A percentile compares a stretch with the other conserved stretches of the same genome.
These are phyloP conservation scores for Dermatophagoides farinae DNA, from an alignment of 1,140 invertebrate species.

Conservation along the genomic window DNA sequence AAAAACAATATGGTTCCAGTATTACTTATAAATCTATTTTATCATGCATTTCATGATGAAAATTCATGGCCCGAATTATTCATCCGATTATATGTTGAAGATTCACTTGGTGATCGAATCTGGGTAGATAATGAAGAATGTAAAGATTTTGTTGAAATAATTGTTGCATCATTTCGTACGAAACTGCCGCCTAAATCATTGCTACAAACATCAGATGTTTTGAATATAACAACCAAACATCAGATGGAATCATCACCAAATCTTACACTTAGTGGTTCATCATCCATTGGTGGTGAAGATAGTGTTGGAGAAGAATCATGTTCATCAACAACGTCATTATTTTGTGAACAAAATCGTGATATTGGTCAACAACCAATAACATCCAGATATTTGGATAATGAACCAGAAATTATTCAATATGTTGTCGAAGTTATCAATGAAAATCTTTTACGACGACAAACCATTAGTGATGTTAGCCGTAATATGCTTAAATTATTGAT, in stretches of 20 bases:
- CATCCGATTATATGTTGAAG: constrained; percentile 58
- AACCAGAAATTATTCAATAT: constrained; percentile 51
- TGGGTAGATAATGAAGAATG: constrained; percentile 86
- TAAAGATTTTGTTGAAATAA: constrained; percentile 73
- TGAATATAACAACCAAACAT: neutral
- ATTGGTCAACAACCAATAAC: constrained; percentile 17
- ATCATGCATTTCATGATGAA: constrained; percentile 49
- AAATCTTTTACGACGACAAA: constrained; percentile 57
- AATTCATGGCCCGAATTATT: constrained; percentile 33
- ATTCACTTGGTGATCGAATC: constrained; percentile 67
- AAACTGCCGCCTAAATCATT: constrained; percentile 36
- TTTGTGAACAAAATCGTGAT: constrained; percentile 1
- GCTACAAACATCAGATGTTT: constrained; percentile 14
- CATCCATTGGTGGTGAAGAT: neutral
- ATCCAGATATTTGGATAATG: constrained; percentile 25
- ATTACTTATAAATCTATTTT: constrained; percentile 60
- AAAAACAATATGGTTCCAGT: constrained; percentile 54
- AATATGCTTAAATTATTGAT: constrained; percentile 68
- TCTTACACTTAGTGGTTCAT: neutral
- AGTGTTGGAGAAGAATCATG: constrained; percentile 17
- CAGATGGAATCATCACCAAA: neutral
- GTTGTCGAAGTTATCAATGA: constrained; percentile 70
- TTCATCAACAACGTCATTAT: constrained; percentile 10
- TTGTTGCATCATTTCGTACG: constrained; percentile 67
- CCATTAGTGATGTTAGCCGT: constrained; percentile 54